Evolutionary conservation across 1,140 invertebrate species (phyloP).

Genomic region (Neodiprion lecontei): DNA sequence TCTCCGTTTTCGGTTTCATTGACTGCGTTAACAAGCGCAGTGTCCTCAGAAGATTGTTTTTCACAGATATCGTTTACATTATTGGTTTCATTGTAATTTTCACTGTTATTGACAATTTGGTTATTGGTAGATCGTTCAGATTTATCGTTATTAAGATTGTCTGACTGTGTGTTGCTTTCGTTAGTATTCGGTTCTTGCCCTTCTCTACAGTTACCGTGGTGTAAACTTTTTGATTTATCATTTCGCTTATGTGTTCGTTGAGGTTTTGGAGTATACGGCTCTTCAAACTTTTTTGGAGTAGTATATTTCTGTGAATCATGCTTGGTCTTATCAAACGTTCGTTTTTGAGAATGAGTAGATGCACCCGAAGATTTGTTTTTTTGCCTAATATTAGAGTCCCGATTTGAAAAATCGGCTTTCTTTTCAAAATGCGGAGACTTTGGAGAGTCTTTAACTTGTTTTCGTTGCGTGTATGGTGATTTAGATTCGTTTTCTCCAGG

Average conservation of each 20-base stretch:
- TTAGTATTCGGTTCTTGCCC: background rate
- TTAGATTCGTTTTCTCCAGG: conserved; percentile 11
- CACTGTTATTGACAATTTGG: conserved; percentile 1
- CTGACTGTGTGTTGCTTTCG: background rate
- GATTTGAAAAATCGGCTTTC: background rate
- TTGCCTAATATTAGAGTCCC: background rate
- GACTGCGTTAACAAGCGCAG: background rate
- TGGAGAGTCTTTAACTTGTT: conserved; percentile 29
- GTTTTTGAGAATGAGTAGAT: background rate
- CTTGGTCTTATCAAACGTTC: background rate
- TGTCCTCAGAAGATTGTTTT: background rate
- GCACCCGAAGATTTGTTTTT: background rate
- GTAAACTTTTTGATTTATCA: conserved; percentile 9
- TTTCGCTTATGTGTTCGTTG: background rate
- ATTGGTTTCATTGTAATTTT: conserved; percentile 4
- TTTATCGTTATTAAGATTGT: conserved; percentile 13
- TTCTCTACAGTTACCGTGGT: background rate
- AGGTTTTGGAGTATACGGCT: background rate
- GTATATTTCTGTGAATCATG: background rate
- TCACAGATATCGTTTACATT: background rate
- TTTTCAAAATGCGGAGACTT: conserved; percentile 35
- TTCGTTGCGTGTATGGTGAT: conserved; percentile 9
- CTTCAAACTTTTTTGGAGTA: background rate
- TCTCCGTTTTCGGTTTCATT: too few relatives aligned
- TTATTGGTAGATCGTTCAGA: conserved; percentile 18